Evolutionary conservation across 2,113 vertebrate species (phyloP).

Genomic region (Engraulis encrasicolus): DNA sequence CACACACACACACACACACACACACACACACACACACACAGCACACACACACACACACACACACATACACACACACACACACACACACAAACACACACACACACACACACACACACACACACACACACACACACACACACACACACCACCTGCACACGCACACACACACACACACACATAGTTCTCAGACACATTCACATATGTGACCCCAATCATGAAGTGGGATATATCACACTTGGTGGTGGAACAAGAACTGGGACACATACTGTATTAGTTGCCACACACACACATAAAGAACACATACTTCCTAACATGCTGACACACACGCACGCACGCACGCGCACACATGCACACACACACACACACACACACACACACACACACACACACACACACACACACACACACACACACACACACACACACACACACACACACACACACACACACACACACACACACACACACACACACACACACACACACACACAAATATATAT

Average conservation of each 20-base stretch:
- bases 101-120: neutral
- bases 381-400: too few relatives aligned
- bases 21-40: neutral
- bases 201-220: neutral
- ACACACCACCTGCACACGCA: too few relatives aligned
- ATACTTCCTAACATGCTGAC: too few relatives aligned
- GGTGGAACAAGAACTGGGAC: neutral
- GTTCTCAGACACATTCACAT: neutral
- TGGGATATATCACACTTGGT: neutral
- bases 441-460: too few relatives aligned
- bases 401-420: too few relatives aligned
- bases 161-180: neutral
- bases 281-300: too few relatives aligned
- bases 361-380: too few relatives aligned
- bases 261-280: too few relatives aligned
- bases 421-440: slow-evolving; percentile 16
- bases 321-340: neutral
- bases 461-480: too few relatives aligned
- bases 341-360: slow-evolving; percentile 15
- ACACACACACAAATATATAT: too few relatives aligned
- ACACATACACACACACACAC: too few relatives aligned
- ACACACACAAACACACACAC: neutral
- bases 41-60: neutral
- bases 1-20: neutral
- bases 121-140: too few relatives aligned